These are phyloP conservation scores for Tarsius wallacei DNA, from an alignment of 2,797 vertebrate species.

Conservation along the genomic window DNA sequence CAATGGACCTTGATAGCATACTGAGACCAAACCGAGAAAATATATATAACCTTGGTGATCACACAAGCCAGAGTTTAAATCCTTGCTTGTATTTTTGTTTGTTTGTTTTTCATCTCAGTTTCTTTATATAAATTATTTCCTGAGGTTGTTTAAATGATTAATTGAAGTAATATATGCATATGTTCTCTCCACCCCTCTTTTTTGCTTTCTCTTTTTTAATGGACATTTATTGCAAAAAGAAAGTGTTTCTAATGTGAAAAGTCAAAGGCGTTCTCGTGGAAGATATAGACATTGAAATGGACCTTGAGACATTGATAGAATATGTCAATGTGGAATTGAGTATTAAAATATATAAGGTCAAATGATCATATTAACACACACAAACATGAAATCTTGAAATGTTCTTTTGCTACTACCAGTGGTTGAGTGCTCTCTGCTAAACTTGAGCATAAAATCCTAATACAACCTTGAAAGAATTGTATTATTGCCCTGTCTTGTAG, in stretches of 20 bases:
- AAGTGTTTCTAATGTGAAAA: not conserved
- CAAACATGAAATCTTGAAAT: not conserved
- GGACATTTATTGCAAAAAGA: not conserved
- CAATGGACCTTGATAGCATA: not conserved
- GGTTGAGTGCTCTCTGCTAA: not conserved
- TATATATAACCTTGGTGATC: not conserved
- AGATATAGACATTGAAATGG: not conserved
- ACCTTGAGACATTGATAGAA: not conserved
- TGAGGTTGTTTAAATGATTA: not conserved
- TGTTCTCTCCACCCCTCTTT: not conserved
- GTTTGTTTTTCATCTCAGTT: not conserved
- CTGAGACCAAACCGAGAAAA: not conserved
- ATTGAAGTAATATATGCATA: not conserved
- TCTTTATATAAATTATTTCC: slow-evolving; percentile 23
- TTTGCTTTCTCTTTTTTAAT: not conserved
- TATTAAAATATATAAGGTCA: not conserved
- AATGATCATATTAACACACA: not conserved
- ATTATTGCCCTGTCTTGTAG: not conserved
- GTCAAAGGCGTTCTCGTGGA: not conserved
- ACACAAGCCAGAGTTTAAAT: not conserved
- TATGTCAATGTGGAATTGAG: not conserved
- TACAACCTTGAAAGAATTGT: not conserved
- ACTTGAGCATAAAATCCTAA: not conserved
- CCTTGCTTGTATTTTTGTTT: not conserved
- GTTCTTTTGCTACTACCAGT: not conserved